Evolutionary conservation across 2,797 vertebrate genomes (phyloP).

Genomic region (Lutjanus campechanus): DNA sequence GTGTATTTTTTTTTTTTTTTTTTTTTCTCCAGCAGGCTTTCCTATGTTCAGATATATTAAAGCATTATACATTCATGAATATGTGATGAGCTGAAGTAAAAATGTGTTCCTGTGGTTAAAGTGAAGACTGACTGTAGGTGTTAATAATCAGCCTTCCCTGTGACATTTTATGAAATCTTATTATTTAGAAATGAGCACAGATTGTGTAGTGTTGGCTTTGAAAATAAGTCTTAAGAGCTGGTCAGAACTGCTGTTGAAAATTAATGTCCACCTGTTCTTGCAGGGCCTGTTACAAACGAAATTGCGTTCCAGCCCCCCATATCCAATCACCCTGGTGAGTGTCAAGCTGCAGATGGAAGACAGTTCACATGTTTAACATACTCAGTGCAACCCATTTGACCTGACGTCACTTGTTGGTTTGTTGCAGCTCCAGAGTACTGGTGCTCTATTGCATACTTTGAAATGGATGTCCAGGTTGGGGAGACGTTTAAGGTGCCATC

Average conservation of each 20-base stretch:
- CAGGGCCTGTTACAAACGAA: conserved; percentile 96
- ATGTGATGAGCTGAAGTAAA: neutral
- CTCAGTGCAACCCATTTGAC: neutral
- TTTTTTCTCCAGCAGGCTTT: neutral
- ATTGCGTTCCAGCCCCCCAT: conserved; percentile 98
- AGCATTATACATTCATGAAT: neutral
- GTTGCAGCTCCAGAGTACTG: conserved; percentile 95
- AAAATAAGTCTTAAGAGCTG: neutral
- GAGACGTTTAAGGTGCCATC: conserved; percentile 98
- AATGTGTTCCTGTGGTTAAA: neutral
- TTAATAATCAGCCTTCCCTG: neutral
- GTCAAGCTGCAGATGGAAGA: neutral
- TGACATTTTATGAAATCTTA: neutral
- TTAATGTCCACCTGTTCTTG: conserved; percentile 51
- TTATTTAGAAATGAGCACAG: neutral
- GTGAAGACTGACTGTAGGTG: neutral
- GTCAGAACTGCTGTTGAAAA: neutral
- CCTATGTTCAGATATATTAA: neutral
- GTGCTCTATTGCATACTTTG: conserved; percentile 99
- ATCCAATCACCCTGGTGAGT: conserved; percentile 96
- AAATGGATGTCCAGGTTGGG: conserved; percentile 99
- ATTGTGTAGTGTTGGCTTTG: too few species aligned
- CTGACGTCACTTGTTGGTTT: neutral
- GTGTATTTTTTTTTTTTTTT: too few species aligned
- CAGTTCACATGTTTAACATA: neutral